Evolutionary conservation across 1,140 invertebrate species (phyloP).

Genomic region (Pissodes strobi): DNA sequence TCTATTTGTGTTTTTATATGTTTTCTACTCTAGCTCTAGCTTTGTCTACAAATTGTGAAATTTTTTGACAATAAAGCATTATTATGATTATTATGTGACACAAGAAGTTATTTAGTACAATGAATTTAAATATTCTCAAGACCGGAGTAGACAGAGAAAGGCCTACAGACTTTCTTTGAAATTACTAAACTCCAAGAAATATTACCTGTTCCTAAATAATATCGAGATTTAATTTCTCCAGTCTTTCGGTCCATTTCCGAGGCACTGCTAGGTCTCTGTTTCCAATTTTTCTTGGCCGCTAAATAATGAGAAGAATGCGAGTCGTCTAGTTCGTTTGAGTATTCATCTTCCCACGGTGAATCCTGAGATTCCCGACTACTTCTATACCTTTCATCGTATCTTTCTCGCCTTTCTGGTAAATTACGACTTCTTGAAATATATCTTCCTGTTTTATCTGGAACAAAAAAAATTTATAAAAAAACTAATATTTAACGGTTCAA

Average conservation of each 20-base stretch:
- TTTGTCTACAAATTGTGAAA: no score
- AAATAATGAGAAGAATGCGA: constrained; percentile 54
- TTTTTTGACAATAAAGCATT: no score
- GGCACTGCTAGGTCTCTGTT: constrained; percentile 68
- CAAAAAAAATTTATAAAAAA: neutral
- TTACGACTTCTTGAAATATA: constrained; percentile 43
- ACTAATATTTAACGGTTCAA: no score
- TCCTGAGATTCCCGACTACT: constrained; percentile 55
- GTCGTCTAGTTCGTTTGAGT: constrained; percentile 53
- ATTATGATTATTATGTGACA: no score
- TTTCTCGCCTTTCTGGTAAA: constrained; percentile 40
- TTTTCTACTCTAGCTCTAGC: no score
- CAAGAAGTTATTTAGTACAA: no score
- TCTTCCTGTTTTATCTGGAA: constrained; percentile 44
- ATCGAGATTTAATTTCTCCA: constrained; percentile 56
- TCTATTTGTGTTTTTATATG: no score
- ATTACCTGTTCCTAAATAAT: constrained; percentile 54
- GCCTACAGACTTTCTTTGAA: no score
- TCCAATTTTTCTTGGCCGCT: constrained; percentile 62
- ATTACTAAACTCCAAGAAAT: no score
- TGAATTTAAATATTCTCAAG: no score
- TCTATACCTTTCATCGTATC: constrained; percentile 56
- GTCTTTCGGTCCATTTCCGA: constrained; percentile 60
- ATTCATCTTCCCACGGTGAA: constrained; percentile 64
- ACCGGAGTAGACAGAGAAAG: no score